Base-by-base conservation (phyloP, 2,888 invertebrate species). In the Troilus luridus region DNA sequence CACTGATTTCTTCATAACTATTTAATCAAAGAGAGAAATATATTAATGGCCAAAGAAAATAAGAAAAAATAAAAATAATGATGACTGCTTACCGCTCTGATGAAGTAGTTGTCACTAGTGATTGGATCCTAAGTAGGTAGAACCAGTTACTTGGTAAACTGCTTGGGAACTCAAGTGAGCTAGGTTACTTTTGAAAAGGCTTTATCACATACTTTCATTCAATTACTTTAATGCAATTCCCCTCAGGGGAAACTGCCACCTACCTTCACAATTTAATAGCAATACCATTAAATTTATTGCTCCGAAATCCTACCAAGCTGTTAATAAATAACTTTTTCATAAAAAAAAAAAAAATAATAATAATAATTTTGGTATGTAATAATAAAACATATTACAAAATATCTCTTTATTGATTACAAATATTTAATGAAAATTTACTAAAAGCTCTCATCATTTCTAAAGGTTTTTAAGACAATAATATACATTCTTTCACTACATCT, bases 201-300 rank as follows among this genome's bases (percentile, higher is more conserved):
- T 89, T 89, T 64, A 85, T 64, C 89, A 64, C 89, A 54, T 89
- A 64, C 89, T 89, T 89, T 89, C 89, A 89, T 89, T 89, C 89
- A 89, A 89, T 89, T 89, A 89, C 89, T 89, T 62, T 89, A 89
- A 89, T 89, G 89, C 64, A 89, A 64, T 58, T 89, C 60, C 89
- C 89, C 64, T 89, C 14, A 64, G 89, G 89, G 89, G 64, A 89
- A 64, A 62, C 89, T 24, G 27, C 88, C 62, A 89, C 89, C 89
- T 89, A 89, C 89, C 27, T 88, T 41, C 88, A 64, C 89, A 89
- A 85, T 85, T 89, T 64, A 89, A 27, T n/a, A 60, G 62, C 89
- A 64, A 89, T 89, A 62, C 60, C 60, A 89, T 89, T 54, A 89
- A 64, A 89, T 89, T 89, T 89, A 85, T 85, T 56, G 56, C 56